Evolutionary conservation across 2,888 invertebrate genomes (phyloP), one percentile per base, ranked within the genome.

Genomic region (Sphaerophoria rueppellii): DNA sequence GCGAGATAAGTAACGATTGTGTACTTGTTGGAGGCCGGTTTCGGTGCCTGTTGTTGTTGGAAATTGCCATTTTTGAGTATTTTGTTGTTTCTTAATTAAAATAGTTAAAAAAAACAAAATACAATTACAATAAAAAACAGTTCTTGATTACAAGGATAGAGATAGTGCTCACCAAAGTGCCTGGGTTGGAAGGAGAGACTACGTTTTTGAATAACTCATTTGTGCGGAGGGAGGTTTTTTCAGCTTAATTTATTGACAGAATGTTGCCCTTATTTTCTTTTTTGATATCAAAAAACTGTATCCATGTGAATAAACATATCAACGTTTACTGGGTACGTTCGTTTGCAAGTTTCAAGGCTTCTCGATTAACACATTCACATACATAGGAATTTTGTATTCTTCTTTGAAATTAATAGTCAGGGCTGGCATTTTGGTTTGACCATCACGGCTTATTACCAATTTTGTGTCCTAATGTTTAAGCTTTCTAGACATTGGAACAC

Each of bases 21-120:
- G 73, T 73, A 81, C 76, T 81, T 69, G 76, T 77, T 85, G 81
- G 85, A 85, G 85, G 85, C 85, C 85, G 85, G 85, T 85, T 24
- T 81, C 73, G 73, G 81, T 81, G 60, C 76, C 80, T 40, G 40
- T 40, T 43, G 43, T 43, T 55, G 57, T 67, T 67, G 24, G 37
- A 12, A 40, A 24, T 67, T 67, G 52, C 54, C 54, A n/a, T 40
- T 72, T 65, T 81, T 55, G 80, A 85, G 63, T 70, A 24, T 52
- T 40, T 40, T 40, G 6, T 7, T n/a, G n/a, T 11, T 48, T 35
- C 35, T 60, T 60, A 60, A 63, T 63, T 63, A 63, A 63, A 83
- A 76, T 79, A 79, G 83, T 79, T 71, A 58, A 55, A 67, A 58
- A 52, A 69, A 52, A 32, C 58, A 52, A 24, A 63, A 60, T 73